Percentiles rank a stretch among this genome's conserved stretches.
These are phyloP conservation scores for Ictalurus furcatus DNA, from an alignment of 2,113 vertebrate genomes.

Conservation along the genomic window DNA sequence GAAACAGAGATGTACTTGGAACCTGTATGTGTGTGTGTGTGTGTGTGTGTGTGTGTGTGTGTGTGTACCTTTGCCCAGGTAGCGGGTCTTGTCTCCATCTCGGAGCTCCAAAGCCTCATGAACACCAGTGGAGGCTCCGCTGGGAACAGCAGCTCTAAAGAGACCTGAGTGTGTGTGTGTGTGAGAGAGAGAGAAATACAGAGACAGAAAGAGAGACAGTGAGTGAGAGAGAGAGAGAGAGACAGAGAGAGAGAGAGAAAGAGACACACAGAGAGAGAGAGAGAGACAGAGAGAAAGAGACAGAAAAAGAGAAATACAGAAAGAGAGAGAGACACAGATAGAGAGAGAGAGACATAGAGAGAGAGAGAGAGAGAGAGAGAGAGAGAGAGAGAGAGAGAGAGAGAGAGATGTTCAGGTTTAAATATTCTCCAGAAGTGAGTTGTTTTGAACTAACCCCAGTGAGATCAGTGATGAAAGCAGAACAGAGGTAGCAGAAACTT, in stretches of 20 bases:
- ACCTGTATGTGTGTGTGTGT: not conserved
- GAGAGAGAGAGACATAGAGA: not conserved
- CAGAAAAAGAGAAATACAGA: not conserved
- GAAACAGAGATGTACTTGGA: not conserved
- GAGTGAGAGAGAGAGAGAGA: too few species aligned
- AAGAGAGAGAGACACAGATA: not conserved
- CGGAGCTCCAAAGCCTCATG: constrained; percentile 87
- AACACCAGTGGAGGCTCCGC: constrained; percentile 85
- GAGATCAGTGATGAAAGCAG: not conserved
- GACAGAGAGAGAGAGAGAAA: not conserved
- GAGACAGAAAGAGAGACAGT: too few species aligned
- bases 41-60: not conserved
- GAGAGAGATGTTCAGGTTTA: not conserved
- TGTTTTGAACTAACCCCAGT: not conserved
- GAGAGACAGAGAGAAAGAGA: not conserved
- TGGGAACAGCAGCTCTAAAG: constrained; percentile 87
- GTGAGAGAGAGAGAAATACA: not conserved
- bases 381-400: not conserved
- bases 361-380: not conserved
- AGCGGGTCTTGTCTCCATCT: constrained; percentile 84
- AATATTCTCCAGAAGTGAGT: not conserved
- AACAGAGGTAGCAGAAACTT: not conserved
- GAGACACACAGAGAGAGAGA: too few species aligned
- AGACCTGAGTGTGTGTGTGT: constrained; percentile 64
- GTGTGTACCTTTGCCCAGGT: constrained; percentile 83